phyloP scores from a whole-genome alignment of 2,888 invertebrate genomes.

The Ditula angustiorana region DNA sequence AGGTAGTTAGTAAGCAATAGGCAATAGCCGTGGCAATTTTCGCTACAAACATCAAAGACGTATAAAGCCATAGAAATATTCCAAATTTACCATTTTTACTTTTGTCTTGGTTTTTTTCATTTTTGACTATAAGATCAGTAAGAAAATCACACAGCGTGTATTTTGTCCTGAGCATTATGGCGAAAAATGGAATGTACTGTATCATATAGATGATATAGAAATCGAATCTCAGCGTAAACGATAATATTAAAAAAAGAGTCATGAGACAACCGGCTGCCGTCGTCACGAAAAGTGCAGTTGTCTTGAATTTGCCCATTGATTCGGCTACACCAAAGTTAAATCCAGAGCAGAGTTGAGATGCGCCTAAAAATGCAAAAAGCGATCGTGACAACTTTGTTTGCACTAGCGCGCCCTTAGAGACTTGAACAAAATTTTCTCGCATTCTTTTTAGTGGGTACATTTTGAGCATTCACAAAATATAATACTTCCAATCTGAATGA shows the following conservation, averaged over 20 bases:
- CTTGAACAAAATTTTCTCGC: constrained; percentile 11
- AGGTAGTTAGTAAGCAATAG: not conserved
- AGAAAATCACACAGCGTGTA: constrained; percentile 22
- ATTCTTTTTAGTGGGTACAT: not conserved
- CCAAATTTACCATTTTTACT: too few species aligned
- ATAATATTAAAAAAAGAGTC: not conserved
- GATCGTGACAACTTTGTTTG: not conserved
- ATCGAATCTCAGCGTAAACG: not conserved
- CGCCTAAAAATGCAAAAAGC: constrained; percentile 6
- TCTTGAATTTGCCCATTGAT: not conserved
- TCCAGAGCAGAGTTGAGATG: constrained; percentile 17
- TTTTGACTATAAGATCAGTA: not conserved
- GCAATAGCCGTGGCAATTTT: constrained; percentile 15
- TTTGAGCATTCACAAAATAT: too few species aligned
- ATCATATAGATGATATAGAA: not conserved
- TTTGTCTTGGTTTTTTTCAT: too few species aligned
- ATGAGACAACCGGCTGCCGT: constrained; percentile 12
- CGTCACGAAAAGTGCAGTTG: not conserved
- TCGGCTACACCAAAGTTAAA: constrained; percentile 19
- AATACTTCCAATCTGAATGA: too few species aligned
- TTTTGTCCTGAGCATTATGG: constrained; percentile 6
- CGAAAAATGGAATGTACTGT: constrained; percentile 21
- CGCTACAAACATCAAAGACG: constrained; percentile 1
- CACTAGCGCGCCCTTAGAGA: not conserved
- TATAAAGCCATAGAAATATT: not conserved